A percentile compares a stretch with the other conserved stretches of the same genome.
These are phyloP conservation scores for Plutella xylostella DNA, from an alignment of 2,888 invertebrate species.

Conservation along the genomic window DNA sequence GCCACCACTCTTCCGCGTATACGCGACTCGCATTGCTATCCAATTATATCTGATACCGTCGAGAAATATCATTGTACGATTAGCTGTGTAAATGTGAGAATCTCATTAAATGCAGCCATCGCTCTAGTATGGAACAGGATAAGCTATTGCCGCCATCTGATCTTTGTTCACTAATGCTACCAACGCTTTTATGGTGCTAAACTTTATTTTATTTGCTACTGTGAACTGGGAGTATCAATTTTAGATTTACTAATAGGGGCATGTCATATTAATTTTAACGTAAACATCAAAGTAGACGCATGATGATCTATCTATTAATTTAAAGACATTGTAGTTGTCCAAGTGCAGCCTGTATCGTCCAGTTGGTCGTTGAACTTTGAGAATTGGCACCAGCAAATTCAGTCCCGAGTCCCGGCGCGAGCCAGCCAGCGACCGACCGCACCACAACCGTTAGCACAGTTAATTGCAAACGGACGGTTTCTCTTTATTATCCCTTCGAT, in stretches of 20 bases:
- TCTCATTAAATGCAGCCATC: conserved; percentile 21
- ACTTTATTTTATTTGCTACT: no score
- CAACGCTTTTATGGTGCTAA: no score
- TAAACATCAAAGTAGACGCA: conserved; percentile 1
- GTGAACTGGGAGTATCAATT: no score
- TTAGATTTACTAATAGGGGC: no score
- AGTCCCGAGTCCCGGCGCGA: conserved; percentile 27
- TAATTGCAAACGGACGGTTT: conserved; percentile 39
- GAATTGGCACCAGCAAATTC: conserved; percentile 31
- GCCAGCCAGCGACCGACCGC: conserved; percentile 28
- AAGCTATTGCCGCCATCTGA: not conserved
- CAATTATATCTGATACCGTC: conserved; percentile 61
- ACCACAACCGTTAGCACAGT: conserved; percentile 31
- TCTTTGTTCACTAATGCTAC: no score
- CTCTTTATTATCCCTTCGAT: not conserved
- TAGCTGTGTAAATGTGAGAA: conserved; percentile 36
- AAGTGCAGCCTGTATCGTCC: not conserved
- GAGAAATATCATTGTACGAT: conserved; percentile 45
- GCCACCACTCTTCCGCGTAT: conserved; percentile 61
- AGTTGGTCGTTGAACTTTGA: conserved; percentile 49
- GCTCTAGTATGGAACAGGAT: not conserved
- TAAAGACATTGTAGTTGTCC: not conserved
- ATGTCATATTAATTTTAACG: no score
- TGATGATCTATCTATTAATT: not conserved
- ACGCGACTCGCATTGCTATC: conserved; percentile 58